phyloP scores from a whole-genome alignment of 1,140 invertebrate species.

The Drosophila busckii region DNA sequence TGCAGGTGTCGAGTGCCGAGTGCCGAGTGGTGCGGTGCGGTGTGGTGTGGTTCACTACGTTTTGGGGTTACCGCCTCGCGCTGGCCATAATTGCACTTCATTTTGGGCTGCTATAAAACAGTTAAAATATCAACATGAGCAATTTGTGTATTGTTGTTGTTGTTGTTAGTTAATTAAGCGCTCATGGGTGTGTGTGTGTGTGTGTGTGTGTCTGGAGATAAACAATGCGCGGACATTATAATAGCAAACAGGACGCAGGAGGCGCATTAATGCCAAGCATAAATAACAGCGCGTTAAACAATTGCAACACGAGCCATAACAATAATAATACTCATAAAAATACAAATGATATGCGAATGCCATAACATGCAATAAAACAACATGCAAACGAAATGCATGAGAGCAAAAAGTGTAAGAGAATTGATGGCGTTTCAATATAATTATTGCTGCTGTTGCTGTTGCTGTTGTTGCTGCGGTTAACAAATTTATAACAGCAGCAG shows the following conservation, averaged over 20 bases:
- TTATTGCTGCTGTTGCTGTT: too few relatives aligned
- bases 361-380: conserved; percentile 62
- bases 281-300: conserved; percentile 56
- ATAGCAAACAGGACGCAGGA: conserved; percentile 20
- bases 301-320: conserved; percentile 36
- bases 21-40: background rate
- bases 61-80: background rate
- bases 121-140: conserved; percentile 24
- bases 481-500: conserved; percentile 60
- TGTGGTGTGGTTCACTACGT: conserved; percentile 1
- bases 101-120: conserved; percentile 30
- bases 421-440: conserved; percentile 48
- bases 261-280: conserved; percentile 44
- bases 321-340: conserved; percentile 37
- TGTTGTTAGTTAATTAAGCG: conserved; percentile 32
- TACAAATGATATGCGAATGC: conserved; percentile 64
- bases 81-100: conserved; percentile 23
- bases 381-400: conserved; percentile 37
- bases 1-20: conserved; percentile 4
- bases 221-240: conserved; percentile 1
- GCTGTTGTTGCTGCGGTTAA: conserved; percentile 66
- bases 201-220: conserved; percentile 1
- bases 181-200: conserved; percentile 1
- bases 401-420: conserved; percentile 2
- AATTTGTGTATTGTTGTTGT: conserved; percentile 7